Evolutionary conservation across 2,888 invertebrate species (phyloP), one percentile per base, ranked within the genome.

Genomic region (Acleris emargana): DNA sequence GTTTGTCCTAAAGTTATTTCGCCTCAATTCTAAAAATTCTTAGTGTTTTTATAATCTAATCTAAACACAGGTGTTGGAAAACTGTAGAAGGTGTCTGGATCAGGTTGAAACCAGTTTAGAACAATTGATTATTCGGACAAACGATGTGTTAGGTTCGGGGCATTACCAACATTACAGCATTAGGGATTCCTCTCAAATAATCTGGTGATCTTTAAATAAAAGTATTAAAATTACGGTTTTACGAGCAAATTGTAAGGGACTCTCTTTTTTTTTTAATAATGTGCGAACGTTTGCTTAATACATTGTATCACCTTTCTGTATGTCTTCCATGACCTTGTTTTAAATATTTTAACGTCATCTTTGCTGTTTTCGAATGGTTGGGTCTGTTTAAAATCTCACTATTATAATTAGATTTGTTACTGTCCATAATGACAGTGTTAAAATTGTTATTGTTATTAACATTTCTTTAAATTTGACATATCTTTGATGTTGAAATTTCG

Each of bases 391-490:
- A 32, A 59, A 60, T 64, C 60, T 64, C 64, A 59, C 50, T 49
- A 38, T 38, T 38, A 38, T 49, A n/a, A 49, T 50, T 50, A 57
- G n/a, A 43, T 47, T 52, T 16, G 53, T 18, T 16, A 54, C 22
- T 62, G 54, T 55, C 49, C 18, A n/a, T 53, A 28, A 58, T 50
- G 22, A 43, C 17, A 50, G 22, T 51, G 3, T 5, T 4, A 53
- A 55, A 50, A 50, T 49, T 32, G 42, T 50, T 45, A 45, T 58
- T 50, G 50, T 58, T 53, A 47, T 52, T 16, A 38, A 43, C 62
- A 17, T 17, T 50, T 49, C 76, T 81, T 79, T 78, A 81, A 83
- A 72, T 75, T 86, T 84, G 80, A 87, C 87, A 87, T 87, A 86
- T 87, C 87, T 82, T 76, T 82, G 80, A 72, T 75, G 74, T 55